Evolutionary conservation across 2,113 vertebrate species (phyloP).

Genomic region (Sula dactylatra): DNA sequence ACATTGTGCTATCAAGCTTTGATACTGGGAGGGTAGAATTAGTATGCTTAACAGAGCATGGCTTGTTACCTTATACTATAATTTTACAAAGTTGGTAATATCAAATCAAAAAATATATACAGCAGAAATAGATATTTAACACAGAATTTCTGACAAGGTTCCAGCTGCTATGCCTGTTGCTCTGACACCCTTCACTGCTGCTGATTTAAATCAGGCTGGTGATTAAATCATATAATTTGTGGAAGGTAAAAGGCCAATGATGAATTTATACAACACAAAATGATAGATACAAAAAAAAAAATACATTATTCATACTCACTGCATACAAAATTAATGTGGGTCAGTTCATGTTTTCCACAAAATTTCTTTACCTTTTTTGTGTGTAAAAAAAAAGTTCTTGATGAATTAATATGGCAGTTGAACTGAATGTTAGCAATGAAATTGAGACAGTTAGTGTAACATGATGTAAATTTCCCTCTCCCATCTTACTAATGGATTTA

Average conservation of each 20-base stretch:
- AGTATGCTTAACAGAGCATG: background rate
- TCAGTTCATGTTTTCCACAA: background rate
- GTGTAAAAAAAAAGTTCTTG: background rate
- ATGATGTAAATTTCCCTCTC: background rate
- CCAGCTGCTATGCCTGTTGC: background rate
- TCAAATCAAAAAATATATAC: background rate
- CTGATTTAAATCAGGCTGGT: conserved; percentile 31
- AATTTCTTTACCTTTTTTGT: background rate
- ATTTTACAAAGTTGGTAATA: conserved; percentile 18
- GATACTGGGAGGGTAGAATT: background rate
- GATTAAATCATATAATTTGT: conserved; percentile 13
- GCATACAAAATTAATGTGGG: background rate
- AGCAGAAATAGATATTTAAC: conserved; percentile 1
- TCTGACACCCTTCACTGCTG: conserved; percentile 14
- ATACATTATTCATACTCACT: background rate
- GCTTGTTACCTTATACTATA: conserved; percentile 22
- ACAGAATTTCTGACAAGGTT: conserved; percentile 20
- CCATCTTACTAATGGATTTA: background rate
- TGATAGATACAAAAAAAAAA: background rate
- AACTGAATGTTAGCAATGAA: background rate
- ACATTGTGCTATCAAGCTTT: background rate
- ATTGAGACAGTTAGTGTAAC: background rate
- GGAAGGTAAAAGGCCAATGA: conserved; percentile 35
- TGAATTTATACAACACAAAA: conserved; percentile 15
- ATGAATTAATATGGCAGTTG: background rate